Conservation (phyloP, 1,140 invertebrate species). For the Caenorhabditis remanei region DNA sequence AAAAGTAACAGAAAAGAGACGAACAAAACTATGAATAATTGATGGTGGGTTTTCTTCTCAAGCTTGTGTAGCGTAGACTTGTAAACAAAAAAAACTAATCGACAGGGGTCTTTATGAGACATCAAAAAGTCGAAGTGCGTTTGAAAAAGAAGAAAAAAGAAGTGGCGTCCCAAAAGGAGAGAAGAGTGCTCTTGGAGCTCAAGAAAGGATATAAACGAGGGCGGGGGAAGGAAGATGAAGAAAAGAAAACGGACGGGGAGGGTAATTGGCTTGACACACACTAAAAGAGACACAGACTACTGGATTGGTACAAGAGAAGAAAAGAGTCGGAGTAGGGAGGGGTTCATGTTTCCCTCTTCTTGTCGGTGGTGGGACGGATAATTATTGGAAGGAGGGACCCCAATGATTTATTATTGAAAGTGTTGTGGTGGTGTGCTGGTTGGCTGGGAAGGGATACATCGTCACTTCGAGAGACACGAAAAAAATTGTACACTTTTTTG, state of each 20-base stretch:
- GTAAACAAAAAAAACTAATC: too few relatives aligned
- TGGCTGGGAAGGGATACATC: too few relatives aligned
- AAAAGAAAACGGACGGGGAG: not conserved
- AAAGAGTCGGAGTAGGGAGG: not conserved
- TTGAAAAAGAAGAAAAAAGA: not conserved
- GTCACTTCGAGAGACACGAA: too few relatives aligned
- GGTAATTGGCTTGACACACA: constrained; percentile 36
- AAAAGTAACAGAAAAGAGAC: too few relatives aligned
- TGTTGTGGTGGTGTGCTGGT: too few relatives aligned
- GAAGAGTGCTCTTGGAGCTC: constrained; percentile 27
- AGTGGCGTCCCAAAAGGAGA: not conserved
- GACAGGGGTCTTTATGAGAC: too few relatives aligned
- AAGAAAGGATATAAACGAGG: constrained; percentile 40
- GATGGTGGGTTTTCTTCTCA: too few relatives aligned
- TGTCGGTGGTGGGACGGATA: not conserved
- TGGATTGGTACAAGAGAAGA: not conserved
- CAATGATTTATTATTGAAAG: too few relatives aligned
- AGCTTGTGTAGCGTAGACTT: too few relatives aligned
- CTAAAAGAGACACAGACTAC: not conserved
- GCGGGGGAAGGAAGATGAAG: not conserved
- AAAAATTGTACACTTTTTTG: not conserved
- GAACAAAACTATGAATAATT: too few relatives aligned
- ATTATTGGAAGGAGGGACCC: not conserved
- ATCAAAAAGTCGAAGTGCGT: too few relatives aligned
- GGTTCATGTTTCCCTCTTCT: constrained; percentile 1